These are phyloP conservation scores for Xenops minutus DNA, from an alignment of 2,797 vertebrate species.

Conservation along the genomic window DNA sequence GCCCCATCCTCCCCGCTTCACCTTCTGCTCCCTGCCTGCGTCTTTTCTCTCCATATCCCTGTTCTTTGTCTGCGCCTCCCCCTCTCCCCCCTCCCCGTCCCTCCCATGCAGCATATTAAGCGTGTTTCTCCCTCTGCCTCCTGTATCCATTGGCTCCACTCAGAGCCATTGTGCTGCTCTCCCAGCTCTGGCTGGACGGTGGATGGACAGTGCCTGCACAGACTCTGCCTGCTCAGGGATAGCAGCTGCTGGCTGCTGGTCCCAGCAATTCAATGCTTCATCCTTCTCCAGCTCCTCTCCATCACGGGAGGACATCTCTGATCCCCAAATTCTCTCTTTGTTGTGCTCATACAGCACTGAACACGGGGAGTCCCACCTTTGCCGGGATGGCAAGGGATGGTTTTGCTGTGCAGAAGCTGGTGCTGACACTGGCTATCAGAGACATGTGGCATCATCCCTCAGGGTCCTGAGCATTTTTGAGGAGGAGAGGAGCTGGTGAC, in stretches of 20 bases:
- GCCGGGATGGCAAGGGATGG: fast-evolving
- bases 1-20: not conserved
- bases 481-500: not conserved
- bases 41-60: constrained; percentile 12
- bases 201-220: not conserved
- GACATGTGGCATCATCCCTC: fast-evolving
- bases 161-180: not conserved
- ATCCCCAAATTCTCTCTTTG: fast-evolving
- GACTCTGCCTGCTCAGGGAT: not conserved
- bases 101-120: constrained; percentile 41
- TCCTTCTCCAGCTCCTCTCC: not conserved
- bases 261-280: fast-evolving
- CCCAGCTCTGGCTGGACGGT: not conserved
- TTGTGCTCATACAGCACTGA: fast-evolving
- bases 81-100: not conserved
- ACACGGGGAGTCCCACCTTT: fast-evolving
- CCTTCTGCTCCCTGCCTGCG: constrained; percentile 7
- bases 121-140: constrained; percentile 7
- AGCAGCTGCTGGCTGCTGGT: not conserved
- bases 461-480: not conserved
- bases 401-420: not conserved
- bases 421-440: not conserved
- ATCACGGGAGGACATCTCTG: fast-evolving
- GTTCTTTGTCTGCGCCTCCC: constrained; percentile 59
- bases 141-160: not conserved